phyloP scores from a whole-genome alignment of 2,888 invertebrate genomes.

The Mystacides longicornis region DNA sequence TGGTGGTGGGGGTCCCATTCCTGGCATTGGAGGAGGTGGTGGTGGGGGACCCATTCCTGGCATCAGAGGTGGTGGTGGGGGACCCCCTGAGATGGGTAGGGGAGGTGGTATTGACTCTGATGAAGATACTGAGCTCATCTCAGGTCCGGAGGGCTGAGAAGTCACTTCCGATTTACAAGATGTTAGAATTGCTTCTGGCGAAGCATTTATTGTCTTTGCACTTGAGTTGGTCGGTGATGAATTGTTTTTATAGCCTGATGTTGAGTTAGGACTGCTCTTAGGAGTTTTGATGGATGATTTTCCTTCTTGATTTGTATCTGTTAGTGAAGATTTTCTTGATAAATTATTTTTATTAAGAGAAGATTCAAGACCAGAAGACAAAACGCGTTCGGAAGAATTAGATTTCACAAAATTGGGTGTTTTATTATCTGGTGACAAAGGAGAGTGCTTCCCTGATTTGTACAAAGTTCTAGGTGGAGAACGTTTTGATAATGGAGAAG shows the following conservation, averaged over 20 bases:
- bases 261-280: not conserved
- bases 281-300: slow-evolving; percentile 27
- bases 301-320: not conserved
- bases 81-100: slow-evolving; percentile 35
- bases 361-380: not conserved
- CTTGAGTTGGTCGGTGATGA: not conserved
- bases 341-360: not conserved
- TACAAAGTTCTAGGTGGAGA: slow-evolving; percentile 27
- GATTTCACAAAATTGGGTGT: not conserved
- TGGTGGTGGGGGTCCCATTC: slow-evolving; percentile 33
- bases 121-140: slow-evolving; percentile 30
- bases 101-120: slow-evolving; percentile 39
- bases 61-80: slow-evolving; percentile 35
- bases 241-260: not conserved
- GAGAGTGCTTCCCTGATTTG: not conserved
- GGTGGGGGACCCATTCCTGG: slow-evolving; percentile 40
- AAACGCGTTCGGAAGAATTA: not conserved
- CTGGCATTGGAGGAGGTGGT: slow-evolving; percentile 35
- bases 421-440: not conserved
- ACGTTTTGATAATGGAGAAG: slow-evolving; percentile 3
- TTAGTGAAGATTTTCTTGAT: not conserved
- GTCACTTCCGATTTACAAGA: not conserved
- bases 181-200: not conserved
- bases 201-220: not conserved
- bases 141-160: slow-evolving; percentile 38